Conservation (phyloP, 2,113 vertebrate genomes). For the Xenopus laevis region DNA sequence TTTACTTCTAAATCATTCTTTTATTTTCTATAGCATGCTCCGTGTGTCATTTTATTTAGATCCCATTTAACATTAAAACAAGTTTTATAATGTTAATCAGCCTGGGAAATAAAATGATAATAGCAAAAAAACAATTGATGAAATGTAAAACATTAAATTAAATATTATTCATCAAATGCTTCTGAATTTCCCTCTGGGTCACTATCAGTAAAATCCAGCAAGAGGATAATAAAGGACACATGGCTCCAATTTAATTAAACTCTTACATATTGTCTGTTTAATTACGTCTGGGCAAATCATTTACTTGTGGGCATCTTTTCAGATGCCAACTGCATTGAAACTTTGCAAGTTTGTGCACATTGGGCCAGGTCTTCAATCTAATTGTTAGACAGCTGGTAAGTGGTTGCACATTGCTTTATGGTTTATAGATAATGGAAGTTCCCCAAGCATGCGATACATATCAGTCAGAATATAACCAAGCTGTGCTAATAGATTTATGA, state of each 20-base stretch:
- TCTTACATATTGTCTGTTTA: conserved; percentile 39
- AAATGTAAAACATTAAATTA: conserved; percentile 47
- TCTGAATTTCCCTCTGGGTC: conserved; percentile 43
- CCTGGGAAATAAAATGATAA: conserved; percentile 44
- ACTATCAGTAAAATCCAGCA: conserved; percentile 40
- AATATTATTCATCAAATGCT: conserved; percentile 45
- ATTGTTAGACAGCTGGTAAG: conserved; percentile 35
- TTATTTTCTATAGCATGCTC: background rate
- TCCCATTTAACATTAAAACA: conserved; percentile 26
- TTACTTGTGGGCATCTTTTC: conserved; percentile 25
- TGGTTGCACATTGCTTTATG: conserved; percentile 25
- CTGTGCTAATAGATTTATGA: conserved; percentile 23
- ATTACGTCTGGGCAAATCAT: conserved; percentile 38
- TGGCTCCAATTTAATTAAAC: conserved; percentile 46
- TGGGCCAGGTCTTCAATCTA: conserved; percentile 25
- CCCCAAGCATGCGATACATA: background rate
- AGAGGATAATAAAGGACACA: conserved; percentile 44
- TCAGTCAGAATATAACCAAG: conserved; percentile 17
- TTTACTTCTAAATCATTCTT: too few species aligned
- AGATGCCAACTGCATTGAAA: conserved; percentile 40
- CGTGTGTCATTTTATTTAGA: conserved; percentile 19
- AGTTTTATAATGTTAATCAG: conserved; percentile 31
- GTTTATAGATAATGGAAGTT: conserved; percentile 19
- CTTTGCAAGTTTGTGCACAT: conserved; percentile 27
- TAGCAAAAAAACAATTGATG: conserved; percentile 38